Conservation (phyloP, 2,113 vertebrate genomes). For the Falcunculus frontatus region DNA sequence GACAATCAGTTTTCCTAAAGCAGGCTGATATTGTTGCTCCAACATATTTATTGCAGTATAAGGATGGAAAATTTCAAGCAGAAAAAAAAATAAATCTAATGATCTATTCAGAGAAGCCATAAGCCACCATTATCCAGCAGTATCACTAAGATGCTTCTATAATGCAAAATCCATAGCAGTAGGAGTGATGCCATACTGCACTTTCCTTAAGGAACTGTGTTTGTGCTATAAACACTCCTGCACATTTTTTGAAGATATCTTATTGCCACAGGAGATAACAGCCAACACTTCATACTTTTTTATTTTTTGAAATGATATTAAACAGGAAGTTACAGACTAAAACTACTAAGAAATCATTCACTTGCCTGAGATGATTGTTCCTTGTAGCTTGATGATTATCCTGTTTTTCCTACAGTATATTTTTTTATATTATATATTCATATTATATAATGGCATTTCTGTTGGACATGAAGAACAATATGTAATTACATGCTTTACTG, state of each 20-base stretch:
- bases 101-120: not conserved
- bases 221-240: not conserved
- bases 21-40: not conserved
- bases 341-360: not conserved
- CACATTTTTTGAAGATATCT: not conserved
- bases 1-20: not conserved
- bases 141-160: not conserved
- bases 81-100: not conserved
- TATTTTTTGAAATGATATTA: not conserved
- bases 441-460: not conserved
- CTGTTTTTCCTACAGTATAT: not conserved
- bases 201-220: not conserved
- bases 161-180: not conserved
- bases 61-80: not conserved
- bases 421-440: not conserved
- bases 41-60: not conserved
- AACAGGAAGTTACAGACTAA: not conserved
- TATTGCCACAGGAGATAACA: not conserved
- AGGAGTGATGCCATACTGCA: not conserved
- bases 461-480: not conserved
- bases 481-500: not conserved
- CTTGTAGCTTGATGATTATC: not conserved
- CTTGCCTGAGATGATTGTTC: not conserved
- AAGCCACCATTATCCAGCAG: not conserved
- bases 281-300: not conserved